A percentile compares a stretch with the other conserved stretches of the same genome.
Evolutionary conservation across 2,797 vertebrate species (phyloP).

Genomic region (Cyclura pinguis): DNA sequence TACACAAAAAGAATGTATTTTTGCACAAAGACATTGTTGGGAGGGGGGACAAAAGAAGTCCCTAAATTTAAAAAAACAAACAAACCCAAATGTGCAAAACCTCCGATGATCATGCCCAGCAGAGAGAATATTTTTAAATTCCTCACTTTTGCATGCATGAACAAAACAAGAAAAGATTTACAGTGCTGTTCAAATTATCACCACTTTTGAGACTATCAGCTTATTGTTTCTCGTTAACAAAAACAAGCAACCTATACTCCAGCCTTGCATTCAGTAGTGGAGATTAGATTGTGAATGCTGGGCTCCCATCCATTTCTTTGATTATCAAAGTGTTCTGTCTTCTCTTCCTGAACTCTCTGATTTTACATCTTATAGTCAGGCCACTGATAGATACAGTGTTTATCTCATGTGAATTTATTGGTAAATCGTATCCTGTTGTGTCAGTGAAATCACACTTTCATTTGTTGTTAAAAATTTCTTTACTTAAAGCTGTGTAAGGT

Average conservation of each 20-base stretch:
- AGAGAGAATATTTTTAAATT: no score
- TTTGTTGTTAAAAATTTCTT: neutral
- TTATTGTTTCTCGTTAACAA: slow-evolving; percentile 29
- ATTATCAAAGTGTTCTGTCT: neutral
- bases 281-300: neutral
- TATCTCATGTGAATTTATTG: neutral
- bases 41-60: no score
- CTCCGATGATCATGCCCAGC: no score
- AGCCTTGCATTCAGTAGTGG: neutral
- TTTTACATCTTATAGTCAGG: neutral
- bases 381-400: neutral
- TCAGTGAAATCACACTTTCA: neutral
- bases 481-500: neutral
- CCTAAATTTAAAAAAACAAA: no score
- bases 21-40: no score
- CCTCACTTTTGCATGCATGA: no score
- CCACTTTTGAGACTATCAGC: neutral
- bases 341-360: neutral
- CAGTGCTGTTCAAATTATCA: fast-evolving
- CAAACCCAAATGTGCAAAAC: no score
- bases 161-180: no score
- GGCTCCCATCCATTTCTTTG: neutral
- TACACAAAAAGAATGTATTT: no score
- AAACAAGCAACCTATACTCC: neutral
- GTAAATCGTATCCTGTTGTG: neutral